Conservation (phyloP, 2,113 vertebrate genomes). For the Channa argus region DNA sequence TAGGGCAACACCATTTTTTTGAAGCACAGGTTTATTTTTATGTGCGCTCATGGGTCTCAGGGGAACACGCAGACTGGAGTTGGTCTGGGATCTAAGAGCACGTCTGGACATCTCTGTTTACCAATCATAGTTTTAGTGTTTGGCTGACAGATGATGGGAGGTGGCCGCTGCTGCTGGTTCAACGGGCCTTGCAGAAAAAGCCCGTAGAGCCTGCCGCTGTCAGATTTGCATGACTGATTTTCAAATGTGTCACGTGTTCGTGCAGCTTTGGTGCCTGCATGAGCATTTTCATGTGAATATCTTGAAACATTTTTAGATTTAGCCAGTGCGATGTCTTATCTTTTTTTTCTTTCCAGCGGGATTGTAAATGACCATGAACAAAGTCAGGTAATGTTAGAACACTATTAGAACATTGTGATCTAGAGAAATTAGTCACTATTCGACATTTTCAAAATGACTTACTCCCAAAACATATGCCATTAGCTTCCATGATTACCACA, state of each 20-base stretch:
- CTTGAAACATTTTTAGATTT: neutral
- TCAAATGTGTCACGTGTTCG: conserved; percentile 43
- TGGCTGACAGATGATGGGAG: conserved; percentile 64
- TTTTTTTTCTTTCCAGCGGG: too few relatives aligned
- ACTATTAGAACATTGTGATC: too few relatives aligned
- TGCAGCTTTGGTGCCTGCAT: conserved; percentile 1
- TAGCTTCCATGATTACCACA: too few relatives aligned
- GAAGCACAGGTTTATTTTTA: conserved; percentile 52
- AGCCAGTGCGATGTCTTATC: too few relatives aligned
- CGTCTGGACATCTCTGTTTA: conserved; percentile 70
- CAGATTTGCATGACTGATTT: conserved; percentile 69
- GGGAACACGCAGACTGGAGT: conserved; percentile 34
- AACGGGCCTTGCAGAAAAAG: conserved; percentile 50
- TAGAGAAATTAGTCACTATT: too few relatives aligned
- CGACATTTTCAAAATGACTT: too few relatives aligned
- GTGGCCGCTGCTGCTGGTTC: conserved; percentile 43
- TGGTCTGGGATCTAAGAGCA: conserved; percentile 53
- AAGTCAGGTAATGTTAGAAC: too few relatives aligned
- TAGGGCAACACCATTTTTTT: conserved; percentile 43
- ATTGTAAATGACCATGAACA: too few relatives aligned
- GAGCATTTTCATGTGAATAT: conserved; percentile 20
- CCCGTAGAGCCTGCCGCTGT: conserved; percentile 64
- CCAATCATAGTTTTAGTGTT: conserved; percentile 57
- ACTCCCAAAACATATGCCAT: too few relatives aligned
- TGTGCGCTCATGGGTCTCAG: conserved; percentile 55